These are phyloP conservation scores for Salvator merianae DNA, from an alignment of 2,113 vertebrate genomes.

Conservation along the genomic window DNA sequence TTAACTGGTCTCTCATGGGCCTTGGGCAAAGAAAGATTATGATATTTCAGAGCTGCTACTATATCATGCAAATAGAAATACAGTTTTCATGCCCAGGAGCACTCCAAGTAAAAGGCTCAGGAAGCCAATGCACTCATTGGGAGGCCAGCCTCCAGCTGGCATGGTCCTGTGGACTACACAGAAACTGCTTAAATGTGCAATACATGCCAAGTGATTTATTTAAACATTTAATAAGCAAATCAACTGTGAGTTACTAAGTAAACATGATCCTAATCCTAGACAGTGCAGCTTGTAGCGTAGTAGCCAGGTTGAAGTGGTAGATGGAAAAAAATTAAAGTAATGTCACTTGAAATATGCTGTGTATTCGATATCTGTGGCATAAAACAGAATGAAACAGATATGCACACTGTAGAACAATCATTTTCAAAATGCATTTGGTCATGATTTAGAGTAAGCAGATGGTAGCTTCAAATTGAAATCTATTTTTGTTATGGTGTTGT, in stretches of 20 bases:
- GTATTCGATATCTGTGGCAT: slow-evolving; percentile 6
- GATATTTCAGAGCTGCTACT: too few species aligned
- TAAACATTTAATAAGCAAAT: neutral
- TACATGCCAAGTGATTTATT: too few species aligned
- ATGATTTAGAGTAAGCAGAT: slow-evolving; percentile 18
- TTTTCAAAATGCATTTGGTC: slow-evolving; percentile 22
- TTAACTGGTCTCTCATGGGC: too few species aligned
- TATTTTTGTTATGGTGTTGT: neutral
- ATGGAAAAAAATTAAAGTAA: neutral
- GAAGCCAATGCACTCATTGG: too few species aligned
- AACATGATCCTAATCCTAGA: neutral
- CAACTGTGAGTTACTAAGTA: neutral
- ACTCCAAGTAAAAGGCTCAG: too few species aligned
- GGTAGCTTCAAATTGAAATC: slow-evolving; percentile 3
- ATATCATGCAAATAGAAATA: too few species aligned
- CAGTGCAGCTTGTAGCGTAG: neutral
- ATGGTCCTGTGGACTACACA: too few species aligned
- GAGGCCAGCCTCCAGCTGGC: too few species aligned
- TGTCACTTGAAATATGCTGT: slow-evolving; percentile 1
- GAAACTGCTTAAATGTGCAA: too few species aligned
- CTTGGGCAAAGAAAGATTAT: too few species aligned
- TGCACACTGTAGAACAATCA: neutral
- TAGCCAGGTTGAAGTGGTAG: neutral
- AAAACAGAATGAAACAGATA: slow-evolving; percentile 10
- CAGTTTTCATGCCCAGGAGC: too few species aligned